Evolutionary conservation across 2,888 invertebrate genomes (phyloP), one percentile per base, ranked within the genome.

Genomic region (Tanypteryx hageni): DNA sequence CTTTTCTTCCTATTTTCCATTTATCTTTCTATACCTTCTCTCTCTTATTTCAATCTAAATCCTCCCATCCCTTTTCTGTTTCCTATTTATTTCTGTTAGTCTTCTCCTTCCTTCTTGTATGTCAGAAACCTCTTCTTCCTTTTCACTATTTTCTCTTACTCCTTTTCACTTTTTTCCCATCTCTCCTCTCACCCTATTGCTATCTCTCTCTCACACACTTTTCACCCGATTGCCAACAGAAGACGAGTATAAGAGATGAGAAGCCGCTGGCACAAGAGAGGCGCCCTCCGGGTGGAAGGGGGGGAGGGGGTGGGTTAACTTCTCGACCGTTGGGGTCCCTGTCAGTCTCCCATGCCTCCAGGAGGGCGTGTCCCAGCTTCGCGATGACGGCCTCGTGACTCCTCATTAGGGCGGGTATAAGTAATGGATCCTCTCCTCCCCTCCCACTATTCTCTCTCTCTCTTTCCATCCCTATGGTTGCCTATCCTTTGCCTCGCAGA

Each of bases 331-430:
- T 56, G 89, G 44, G 89, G 89, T 89, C 89, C 61, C 64, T 89
- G 89, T 89, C 89, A 89, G 61, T 68, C 68, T 61, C n/a, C 83
- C 56, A 11, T 16, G 56, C 44, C 18, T 57, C 76, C 22, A 76
- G 27, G 76, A 76, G 89, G 89, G 89, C 89, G 89, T 64, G 64
- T 89, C 89, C 86, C 14, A 14, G 31, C 86, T 44, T 86, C 86
- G 16, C 59, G 59, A 59, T 64, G 86, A 61, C 86, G 86, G 61
- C 86, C 89, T 61, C 89, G 61, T 61, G 89, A 64, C 89, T 89
- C 44, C 89, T 89, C 89, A 89, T 89, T 89, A 89, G 89, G 89
- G 44, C n/a, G 59, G 44, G 27, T 61, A 89, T 89, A 89, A 89
- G 89, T 89, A 89, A 89, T 89, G 89, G 89, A 64, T 27, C 44